Evolutionary conservation across 2,888 invertebrate genomes (phyloP), one percentile per base, ranked within the genome.

Genomic region (Amphiduros pacificus): DNA sequence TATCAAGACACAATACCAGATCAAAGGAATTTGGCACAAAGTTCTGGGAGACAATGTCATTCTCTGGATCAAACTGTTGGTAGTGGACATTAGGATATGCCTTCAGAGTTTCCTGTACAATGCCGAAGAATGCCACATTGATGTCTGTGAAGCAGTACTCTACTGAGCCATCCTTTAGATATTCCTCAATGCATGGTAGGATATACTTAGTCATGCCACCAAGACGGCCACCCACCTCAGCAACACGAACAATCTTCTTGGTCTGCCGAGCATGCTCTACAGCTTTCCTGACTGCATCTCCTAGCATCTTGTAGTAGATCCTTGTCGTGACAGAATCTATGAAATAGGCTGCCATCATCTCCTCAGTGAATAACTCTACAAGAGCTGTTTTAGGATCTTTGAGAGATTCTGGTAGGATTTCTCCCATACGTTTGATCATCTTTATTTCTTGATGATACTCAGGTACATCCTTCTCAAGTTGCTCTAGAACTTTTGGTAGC

Each of bases 111-210:
- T 61, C 54, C 24, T 55, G 29, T 17, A 54, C 54, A 31, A 54
- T 29, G 29, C 31, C 32, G 40, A 61, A 61, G 61, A 61, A 61
- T 2, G 61, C 54, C 6, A 44, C 48, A 32, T 52, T 61, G 48
- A 61, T 40, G 24, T 61, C 61, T n/a, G 61, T 61, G 40, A 61
- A 61, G 36, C 40, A 27, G 36, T 55, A 61, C 24, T 61, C 55
- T 2, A 61, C 55, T 17, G 28, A 22, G 14, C 61, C 61, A 20
- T 48, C 49, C 29, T 61, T 4, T n/a, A 61, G 11, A 2, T 49
- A n/a, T n/a, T 61, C 55, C 24, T 49, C 41, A 14, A 54, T 48
- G 27, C 51, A 28, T 29, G 36, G 28, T 26, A 54, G 26, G 27
- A 61, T 53, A 32, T 52, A 54, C 49, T 50, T 26, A 26, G 52